phyloP scores from a whole-genome alignment of 2,888 invertebrate genomes.

The Choristoneura rosaceana region DNA sequence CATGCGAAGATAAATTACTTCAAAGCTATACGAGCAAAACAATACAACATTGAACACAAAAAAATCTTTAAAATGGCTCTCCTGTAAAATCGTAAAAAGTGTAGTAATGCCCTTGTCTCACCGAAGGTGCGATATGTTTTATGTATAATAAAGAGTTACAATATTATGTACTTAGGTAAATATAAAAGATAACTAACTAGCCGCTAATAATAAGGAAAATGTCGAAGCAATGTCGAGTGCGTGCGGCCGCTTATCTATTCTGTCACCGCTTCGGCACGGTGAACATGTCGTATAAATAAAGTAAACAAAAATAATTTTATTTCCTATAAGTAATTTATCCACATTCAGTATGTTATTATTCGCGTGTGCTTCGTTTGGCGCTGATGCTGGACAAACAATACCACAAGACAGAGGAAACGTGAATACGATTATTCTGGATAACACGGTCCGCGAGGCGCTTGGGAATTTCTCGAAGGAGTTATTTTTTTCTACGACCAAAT shows the following conservation, averaged over 20 bases:
- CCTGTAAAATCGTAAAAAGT: too few species aligned
- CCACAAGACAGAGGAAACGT: background rate
- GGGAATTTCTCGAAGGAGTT: constrained; percentile 78
- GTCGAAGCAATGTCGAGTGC: background rate
- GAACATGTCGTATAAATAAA: constrained; percentile 8
- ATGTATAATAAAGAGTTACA: too few species aligned
- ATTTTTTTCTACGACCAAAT: constrained; percentile 63
- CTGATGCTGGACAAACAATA: constrained; percentile 48
- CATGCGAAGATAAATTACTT: too few species aligned
- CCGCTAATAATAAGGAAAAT: constrained; percentile 1
- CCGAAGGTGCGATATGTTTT: too few species aligned
- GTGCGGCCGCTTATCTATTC: background rate
- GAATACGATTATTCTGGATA: constrained; percentile 50
- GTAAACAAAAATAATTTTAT: background rate
- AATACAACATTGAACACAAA: too few species aligned
- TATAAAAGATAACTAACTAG: constrained; percentile 15
- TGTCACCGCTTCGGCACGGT: constrained; percentile 14
- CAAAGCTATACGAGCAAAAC: too few species aligned
- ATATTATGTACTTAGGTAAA: too few species aligned
- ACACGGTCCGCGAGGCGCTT: constrained; percentile 67
- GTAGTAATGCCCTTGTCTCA: too few species aligned
- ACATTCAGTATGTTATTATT: constrained; percentile 31
- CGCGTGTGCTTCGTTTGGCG: constrained; percentile 46
- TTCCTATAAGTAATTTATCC: constrained; percentile 4
- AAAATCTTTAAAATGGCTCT: too few species aligned